Evolutionary conservation across 2,888 invertebrate genomes (phyloP), one percentile per base, ranked within the genome.

Genomic region (Thecophora atra): DNA sequence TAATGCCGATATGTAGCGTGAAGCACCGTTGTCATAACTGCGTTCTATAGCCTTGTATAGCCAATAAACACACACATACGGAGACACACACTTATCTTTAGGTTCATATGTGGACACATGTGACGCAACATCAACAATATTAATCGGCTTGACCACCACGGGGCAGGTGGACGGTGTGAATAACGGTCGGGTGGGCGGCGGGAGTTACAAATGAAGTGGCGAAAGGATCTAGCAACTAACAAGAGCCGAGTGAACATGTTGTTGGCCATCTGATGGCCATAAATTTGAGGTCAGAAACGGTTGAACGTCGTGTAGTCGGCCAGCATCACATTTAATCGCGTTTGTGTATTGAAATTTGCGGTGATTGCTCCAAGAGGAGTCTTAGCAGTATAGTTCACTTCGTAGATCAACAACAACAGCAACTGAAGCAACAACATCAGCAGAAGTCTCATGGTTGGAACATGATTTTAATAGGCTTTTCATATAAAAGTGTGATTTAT

Each of bases 401-500:
- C 21, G 26, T 15, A 44, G n/a, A 52, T 15, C 70, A 37, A 37
- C 30, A 68, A 58, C 26, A 54, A 37, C 70, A 63, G 30, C 64
- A 51, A 63, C 54, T 56, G 52, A 52, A 70, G 47, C 47, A 56
- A 64, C 26, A 19, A 21, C 56, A 28, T 21, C 51, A 62, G 58
- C 54, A 71, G 17, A n/a, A 26, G 66, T 30, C 15, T 56, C 42
- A 63, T 75, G 65, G 64, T 70, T 54, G 54, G 69, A 44, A 72
- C 73, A 72, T 72, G 71, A 26, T 47, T 75, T 78, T 75, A 79
- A 78, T 80, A 76, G 76, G 70, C 77, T 77, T 78, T 79, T 78
- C 78, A 79, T 79, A 78, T 76, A 76, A 75, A 76, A 76, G 76
- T 76, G 79, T 77, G 78, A 79, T 81, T 81, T 80, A 80, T 78